Base-by-base conservation (phyloP, 1,140 invertebrate species). In the Drosophila melanogaster region DNA sequence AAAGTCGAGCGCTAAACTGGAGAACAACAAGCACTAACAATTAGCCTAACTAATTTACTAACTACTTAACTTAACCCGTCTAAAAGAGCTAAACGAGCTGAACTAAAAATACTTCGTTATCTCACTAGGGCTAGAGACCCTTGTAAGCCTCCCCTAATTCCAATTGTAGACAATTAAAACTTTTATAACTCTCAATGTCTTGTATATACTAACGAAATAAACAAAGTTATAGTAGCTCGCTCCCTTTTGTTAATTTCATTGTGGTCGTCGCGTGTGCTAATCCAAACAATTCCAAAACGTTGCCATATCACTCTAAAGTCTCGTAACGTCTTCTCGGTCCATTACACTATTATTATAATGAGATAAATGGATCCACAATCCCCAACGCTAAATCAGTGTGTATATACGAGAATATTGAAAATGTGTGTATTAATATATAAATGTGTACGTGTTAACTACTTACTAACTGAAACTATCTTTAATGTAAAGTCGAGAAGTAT, bases 1-100 rank as follows among this genome's bases (percentile, higher is more conserved):
- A 56, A 62, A 85, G 78, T 86, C 81, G 74, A 80, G 66, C 73
- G 61, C 65, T 46, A 73, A 81, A 71, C 78, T 71, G 83, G 81
- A 86, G 78, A 79, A 78, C 26, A 64, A 72, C 78, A 86, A 87
- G 81, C 81, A 86, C 81, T 86, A 81, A 79, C 73, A 86, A 79
- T 76, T 77, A 81, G 70, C 66, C 71, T 65, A 77, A 81, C 53
- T 38, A 56, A 73, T 38, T 50, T 11, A 67, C 35, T 43, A 70
- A 57, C 37, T 19, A n/a, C 43, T 53, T 62, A 62, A 43, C 57
- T 24, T 24, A 15, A 61, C 33, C 44, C 22, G 26, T 3, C 57
- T 60, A 37, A 59, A 44, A 24, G 26, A 57, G 61, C 62, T 38
- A 43, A 66, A 44, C 30, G 26, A 57, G 61, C 62, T 38, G 38